Evolutionary conservation across 2,113 vertebrate species (phyloP).

Genomic region (Nicator chloris): DNA sequence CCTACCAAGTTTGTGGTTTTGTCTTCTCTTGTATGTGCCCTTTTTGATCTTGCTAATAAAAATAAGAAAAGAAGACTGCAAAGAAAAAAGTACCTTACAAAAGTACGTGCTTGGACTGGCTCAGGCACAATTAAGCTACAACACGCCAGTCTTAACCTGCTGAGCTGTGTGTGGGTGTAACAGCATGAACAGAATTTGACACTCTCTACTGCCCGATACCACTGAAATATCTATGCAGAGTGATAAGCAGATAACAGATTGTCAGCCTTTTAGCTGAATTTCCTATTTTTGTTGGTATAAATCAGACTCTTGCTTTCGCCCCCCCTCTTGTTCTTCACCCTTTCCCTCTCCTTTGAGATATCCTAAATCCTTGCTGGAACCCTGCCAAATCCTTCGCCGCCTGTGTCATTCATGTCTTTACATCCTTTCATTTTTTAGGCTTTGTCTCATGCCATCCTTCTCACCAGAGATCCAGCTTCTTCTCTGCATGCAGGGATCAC

Average conservation of each 20-base stretch:
- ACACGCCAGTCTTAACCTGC: constrained; percentile 40
- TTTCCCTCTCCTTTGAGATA: constrained; percentile 42
- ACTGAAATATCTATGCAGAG: constrained; percentile 57
- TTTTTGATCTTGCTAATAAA: constrained; percentile 50
- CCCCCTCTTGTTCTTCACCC: constrained; percentile 9
- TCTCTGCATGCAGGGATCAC: not conserved
- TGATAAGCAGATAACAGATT: constrained; percentile 68
- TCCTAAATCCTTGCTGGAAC: constrained; percentile 41
- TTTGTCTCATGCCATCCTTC: constrained; percentile 29
- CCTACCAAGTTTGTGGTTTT: constrained; percentile 10
- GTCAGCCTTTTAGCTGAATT: constrained; percentile 68
- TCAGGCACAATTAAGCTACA: constrained; percentile 44
- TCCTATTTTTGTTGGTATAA: constrained; percentile 59
- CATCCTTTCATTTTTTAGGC: constrained; percentile 30
- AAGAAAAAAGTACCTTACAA: constrained; percentile 37
- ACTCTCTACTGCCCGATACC: constrained; percentile 59
- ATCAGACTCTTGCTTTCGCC: constrained; percentile 27
- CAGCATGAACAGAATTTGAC: constrained; percentile 63
- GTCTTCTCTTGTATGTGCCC: constrained; percentile 9
- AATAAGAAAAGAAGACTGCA: constrained; percentile 30
- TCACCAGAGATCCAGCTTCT: not conserved
- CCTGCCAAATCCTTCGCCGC: not conserved
- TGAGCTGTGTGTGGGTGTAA: constrained; percentile 51
- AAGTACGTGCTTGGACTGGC: constrained; percentile 49
- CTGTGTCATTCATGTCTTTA: constrained; percentile 49